A percentile compares a stretch with the other conserved stretches of the same genome.
Evolutionary conservation across 1,140 invertebrate genomes (phyloP).

Genomic region (Notospermus geniculatus): DNA sequence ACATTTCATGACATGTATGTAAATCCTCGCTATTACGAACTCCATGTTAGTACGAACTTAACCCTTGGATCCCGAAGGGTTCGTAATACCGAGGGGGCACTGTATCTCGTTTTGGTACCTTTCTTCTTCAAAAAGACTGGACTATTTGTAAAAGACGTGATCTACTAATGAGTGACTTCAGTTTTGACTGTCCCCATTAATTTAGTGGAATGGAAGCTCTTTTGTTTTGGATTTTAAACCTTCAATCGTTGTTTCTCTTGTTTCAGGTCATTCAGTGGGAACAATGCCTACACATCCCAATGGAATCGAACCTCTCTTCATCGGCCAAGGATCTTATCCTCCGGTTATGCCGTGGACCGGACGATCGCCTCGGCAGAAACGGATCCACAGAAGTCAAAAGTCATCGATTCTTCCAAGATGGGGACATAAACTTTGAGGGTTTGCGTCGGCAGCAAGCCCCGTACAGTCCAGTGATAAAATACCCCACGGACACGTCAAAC

Average conservation of each 20-base stretch:
- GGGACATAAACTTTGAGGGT: constrained; percentile 79
- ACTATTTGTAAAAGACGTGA: too few relatives aligned
- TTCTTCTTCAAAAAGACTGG: too few relatives aligned
- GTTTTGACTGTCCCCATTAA: too few relatives aligned
- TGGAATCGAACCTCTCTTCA: constrained; percentile 77
- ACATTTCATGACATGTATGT: too few relatives aligned
- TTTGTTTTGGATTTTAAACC: too few relatives aligned
- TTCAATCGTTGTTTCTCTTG: constrained; percentile 7
- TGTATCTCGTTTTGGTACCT: too few relatives aligned
- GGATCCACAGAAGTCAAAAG: constrained; percentile 87
- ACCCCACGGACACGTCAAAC: constrained; percentile 93
- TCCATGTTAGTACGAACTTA: too few relatives aligned
- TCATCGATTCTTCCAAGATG: constrained; percentile 80
- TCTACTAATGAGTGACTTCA: too few relatives aligned
- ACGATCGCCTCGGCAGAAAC: constrained; percentile 84
- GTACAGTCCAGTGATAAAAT: constrained; percentile 87
- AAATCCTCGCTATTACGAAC: too few relatives aligned
- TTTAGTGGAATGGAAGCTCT: too few relatives aligned
- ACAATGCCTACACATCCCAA: constrained; percentile 79
- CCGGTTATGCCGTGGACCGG: constrained; percentile 83
- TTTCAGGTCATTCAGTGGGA: constrained; percentile 96
- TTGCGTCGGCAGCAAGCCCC: constrained; percentile 84
- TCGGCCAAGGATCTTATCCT: constrained; percentile 90
- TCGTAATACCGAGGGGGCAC: too few relatives aligned
- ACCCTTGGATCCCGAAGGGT: too few relatives aligned